Percentiles rank a stretch among this genome's conserved stretches.
Evolutionary conservation across 2,797 vertebrate species (phyloP).

Genomic region (Protosalanx chinensis): DNA sequence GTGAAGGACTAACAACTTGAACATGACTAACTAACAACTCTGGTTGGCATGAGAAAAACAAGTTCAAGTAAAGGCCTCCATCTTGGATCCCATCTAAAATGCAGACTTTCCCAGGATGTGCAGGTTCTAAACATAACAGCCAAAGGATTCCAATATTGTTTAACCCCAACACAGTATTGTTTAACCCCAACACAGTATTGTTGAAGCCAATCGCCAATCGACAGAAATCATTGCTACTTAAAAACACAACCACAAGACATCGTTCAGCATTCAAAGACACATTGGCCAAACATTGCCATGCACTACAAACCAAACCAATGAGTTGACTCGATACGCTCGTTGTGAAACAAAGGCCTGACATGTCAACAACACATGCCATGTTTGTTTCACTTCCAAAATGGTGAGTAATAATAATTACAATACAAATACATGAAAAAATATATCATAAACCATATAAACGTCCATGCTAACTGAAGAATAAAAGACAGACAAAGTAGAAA

Average conservation of each 20-base stretch:
- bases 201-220: conserved; percentile 38
- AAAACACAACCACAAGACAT: conserved; percentile 54
- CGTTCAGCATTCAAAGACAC: conserved; percentile 46
- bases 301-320: conserved; percentile 52
- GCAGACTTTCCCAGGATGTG: conserved; percentile 16
- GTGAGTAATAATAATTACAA: neutral
- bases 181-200: conserved; percentile 20
- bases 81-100: conserved; percentile 8
- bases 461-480: conserved; percentile 77
- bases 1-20: too few relatives aligned
- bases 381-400: conserved; percentile 48
- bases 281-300: conserved; percentile 61
- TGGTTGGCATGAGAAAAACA: neutral
- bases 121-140: conserved; percentile 54
- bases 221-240: conserved; percentile 47
- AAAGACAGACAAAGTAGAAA: conserved; percentile 71
- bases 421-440: conserved; percentile 40
- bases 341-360: conserved; percentile 28
- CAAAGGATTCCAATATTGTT: conserved; percentile 54
- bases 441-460: conserved; percentile 39
- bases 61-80: conserved; percentile 6
- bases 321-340: conserved; percentile 11
- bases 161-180: conserved; percentile 20
- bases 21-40: too few relatives aligned
- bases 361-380: conserved; percentile 53